These are phyloP conservation scores for Masnerella sp. DNA, from an alignment of 2,888 invertebrate species.

Conservation along the genomic window DNA sequence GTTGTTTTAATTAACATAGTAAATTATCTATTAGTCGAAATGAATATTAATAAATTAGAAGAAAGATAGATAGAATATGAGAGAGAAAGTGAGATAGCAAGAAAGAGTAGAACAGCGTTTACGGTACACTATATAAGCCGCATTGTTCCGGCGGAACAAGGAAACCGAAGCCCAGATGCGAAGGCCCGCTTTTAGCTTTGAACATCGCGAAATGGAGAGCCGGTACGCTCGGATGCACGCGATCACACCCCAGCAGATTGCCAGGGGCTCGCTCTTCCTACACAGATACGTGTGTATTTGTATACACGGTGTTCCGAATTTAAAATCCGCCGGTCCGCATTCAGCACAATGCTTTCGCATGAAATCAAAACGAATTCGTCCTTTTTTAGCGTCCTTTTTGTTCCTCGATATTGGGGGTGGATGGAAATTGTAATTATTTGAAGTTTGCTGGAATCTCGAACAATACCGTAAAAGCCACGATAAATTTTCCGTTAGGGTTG, in stretches of 20 bases:
- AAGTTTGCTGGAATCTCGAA: no score
- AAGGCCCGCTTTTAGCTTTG: slow-evolving; percentile 60
- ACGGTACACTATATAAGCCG: slow-evolving; percentile 56
- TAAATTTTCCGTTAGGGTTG: no score
- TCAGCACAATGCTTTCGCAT: slow-evolving; percentile 7
- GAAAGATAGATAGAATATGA: neutral
- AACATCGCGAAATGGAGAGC: slow-evolving; percentile 53
- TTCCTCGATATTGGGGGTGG: neutral
- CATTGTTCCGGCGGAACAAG: slow-evolving; percentile 60
- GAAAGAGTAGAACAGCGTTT: slow-evolving; percentile 45
- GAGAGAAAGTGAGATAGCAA: neutral
- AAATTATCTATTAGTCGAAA: no score
- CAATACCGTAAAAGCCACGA: no score
- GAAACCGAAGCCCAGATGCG: slow-evolving; percentile 57
- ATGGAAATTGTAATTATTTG: neutral
- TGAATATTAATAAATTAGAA: no score
- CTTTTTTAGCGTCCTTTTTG: neutral
- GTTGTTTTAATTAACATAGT: no score
- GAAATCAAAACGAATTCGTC: slow-evolving; percentile 15
- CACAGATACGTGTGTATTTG: slow-evolving; percentile 26
- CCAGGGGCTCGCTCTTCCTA: slow-evolving; percentile 39
- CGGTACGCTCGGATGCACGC: slow-evolving; percentile 61
- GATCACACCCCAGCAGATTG: slow-evolving; percentile 61
- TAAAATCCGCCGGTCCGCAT: slow-evolving; percentile 9
- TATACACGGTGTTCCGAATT: slow-evolving; percentile 33